Percentiles rank a stretch among this genome's conserved stretches.
Conservation (phyloP, 2,113 vertebrate species). For the Halcyon senegalensis region DNA sequence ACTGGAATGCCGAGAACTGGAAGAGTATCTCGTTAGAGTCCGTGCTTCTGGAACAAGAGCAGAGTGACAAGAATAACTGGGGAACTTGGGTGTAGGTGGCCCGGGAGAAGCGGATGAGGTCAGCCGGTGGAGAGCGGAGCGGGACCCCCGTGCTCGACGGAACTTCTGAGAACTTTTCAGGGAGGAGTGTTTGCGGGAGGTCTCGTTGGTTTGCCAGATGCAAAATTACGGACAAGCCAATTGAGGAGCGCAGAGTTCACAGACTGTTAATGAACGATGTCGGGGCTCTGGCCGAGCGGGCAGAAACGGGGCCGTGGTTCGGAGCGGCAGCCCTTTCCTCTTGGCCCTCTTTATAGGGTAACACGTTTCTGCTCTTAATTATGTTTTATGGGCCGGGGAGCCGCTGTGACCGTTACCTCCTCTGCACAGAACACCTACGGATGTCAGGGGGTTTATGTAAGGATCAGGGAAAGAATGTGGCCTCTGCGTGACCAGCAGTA, state of each 20-base stretch:
- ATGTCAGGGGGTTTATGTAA: background rate
- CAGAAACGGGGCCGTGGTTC: accelerated
- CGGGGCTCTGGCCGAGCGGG: background rate
- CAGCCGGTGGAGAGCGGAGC: background rate
- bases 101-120: background rate
- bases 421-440: background rate
- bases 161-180: background rate
- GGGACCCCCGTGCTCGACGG: background rate
- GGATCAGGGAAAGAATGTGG: constrained; percentile 21
- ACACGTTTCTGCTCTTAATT: background rate
- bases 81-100: background rate
- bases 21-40: background rate
- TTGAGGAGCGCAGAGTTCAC: background rate
- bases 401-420: background rate
- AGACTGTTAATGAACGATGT: background rate
- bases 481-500: background rate
- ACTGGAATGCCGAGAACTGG: constrained; percentile 11
- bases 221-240: background rate
- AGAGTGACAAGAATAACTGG: constrained; percentile 3
- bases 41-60: background rate
- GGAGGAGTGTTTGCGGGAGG: background rate
- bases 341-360: background rate
- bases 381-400: background rate
- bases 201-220: background rate
- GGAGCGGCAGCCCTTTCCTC: background rate